Percentiles rank a stretch among this genome's conserved stretches.
Evolutionary conservation across 2,113 vertebrate genomes (phyloP).

Genomic region (Nannobrachium achirus): DNA sequence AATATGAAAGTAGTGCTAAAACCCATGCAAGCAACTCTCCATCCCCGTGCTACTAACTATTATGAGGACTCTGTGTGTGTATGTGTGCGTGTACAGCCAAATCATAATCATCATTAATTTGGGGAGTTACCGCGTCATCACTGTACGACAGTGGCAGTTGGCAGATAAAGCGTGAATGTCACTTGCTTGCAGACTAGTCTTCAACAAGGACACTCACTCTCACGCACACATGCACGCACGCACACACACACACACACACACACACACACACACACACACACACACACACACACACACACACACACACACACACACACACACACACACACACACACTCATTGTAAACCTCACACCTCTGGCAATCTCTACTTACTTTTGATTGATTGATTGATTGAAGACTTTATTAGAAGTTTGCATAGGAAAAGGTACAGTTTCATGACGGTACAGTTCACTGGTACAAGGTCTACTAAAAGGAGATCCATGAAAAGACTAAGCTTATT

Average conservation of each 20-base stretch:
- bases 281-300: not conserved
- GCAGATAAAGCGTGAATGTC: constrained; percentile 55
- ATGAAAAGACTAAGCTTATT: too few relatives aligned
- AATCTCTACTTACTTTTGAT: too few relatives aligned
- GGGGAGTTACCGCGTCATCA: constrained; percentile 52
- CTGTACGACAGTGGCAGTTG: constrained; percentile 42
- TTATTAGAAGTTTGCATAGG: too few relatives aligned
- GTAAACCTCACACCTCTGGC: too few relatives aligned
- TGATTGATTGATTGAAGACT: too few relatives aligned
- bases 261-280: constrained; percentile 23
- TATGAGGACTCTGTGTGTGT: constrained; percentile 38
- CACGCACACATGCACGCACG: not conserved
- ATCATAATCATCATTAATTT: constrained; percentile 9
- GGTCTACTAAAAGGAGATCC: too few relatives aligned
- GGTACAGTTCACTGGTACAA: too few relatives aligned
- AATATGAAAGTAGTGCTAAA: constrained; percentile 45
- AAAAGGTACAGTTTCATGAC: too few relatives aligned
- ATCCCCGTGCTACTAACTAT: constrained; percentile 57
- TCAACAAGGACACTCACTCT: constrained; percentile 36
- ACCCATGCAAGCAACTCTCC: constrained; percentile 32
- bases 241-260: not conserved
- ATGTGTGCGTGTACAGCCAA: too few relatives aligned
- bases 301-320: constrained; percentile 1
- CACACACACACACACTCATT: not conserved
- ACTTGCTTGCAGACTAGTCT: constrained; percentile 50